phyloP scores from a whole-genome alignment of 2,888 invertebrate genomes.

The Nowickia ferox region DNA sequence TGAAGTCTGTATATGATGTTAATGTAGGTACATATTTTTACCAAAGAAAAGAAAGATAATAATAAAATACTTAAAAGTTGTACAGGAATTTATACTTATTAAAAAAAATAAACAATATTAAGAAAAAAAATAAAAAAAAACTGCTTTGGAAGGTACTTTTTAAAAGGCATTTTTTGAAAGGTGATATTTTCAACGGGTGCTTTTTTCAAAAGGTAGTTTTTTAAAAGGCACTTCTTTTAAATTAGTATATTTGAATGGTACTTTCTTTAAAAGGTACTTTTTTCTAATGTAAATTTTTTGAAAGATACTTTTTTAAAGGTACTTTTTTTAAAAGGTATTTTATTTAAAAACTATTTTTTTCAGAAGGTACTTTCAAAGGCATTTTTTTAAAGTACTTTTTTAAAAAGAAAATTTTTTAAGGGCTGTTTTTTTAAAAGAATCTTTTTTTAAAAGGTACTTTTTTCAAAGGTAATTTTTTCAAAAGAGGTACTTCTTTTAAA shows the following conservation, averaged over 20 bases:
- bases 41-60: not conserved
- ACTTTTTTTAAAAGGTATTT: not conserved
- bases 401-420: no score
- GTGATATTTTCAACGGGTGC: not conserved
- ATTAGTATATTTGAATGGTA: not conserved
- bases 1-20: not conserved
- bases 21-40: not conserved
- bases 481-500: not conserved
- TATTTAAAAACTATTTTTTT: not conserved
- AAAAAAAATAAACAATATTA: not conserved
- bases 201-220: not conserved
- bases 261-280: not conserved
- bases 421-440: no score
- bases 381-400: slow-evolving; percentile 1
- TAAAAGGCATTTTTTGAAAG: not conserved
- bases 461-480: not conserved
- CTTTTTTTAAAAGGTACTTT: not conserved
- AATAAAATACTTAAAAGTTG: no score
- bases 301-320: not conserved
- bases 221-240: not conserved
- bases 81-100: no score
- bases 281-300: not conserved
- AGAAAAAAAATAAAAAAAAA: no score
- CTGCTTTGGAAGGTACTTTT: not conserved
- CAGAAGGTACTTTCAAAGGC: not conserved